Percentiles rank a stretch among this genome's conserved stretches.
These are phyloP conservation scores for Tetheella fluctuosa DNA, from an alignment of 2,888 invertebrate species.

Conservation along the genomic window DNA sequence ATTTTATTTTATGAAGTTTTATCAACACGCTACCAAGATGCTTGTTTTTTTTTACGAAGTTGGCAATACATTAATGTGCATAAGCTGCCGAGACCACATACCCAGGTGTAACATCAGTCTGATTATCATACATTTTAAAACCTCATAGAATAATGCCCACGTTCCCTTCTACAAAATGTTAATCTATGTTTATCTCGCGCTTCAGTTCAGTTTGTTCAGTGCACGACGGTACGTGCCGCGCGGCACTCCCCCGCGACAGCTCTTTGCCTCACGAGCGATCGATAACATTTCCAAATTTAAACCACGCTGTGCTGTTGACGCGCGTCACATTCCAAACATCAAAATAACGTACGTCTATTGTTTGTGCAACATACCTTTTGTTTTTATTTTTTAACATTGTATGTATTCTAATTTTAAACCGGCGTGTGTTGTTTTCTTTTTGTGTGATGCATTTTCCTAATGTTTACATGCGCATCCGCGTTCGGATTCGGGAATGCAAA, in stretches of 20 bases:
- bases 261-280: conserved; percentile 33
- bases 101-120: not conserved
- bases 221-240: conserved; percentile 66
- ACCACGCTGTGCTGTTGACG: conserved; percentile 33
- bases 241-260: conserved; percentile 52
- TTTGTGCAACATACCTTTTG: conserved; percentile 24
- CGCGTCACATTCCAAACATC: conserved; percentile 32
- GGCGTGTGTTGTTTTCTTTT: conserved; percentile 25
- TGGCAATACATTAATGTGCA: too few relatives aligned
- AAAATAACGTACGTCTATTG: conserved; percentile 59
- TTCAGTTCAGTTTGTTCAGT: conserved; percentile 53
- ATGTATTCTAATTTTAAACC: conserved; percentile 29
- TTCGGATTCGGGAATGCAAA: not conserved
- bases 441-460: conserved; percentile 6
- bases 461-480: not conserved
- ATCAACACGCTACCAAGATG: too few relatives aligned
- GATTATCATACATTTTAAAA: conserved; percentile 10
- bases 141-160: conserved; percentile 16
- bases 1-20: too few relatives aligned
- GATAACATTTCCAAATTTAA: conserved; percentile 28
- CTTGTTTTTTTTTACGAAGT: too few relatives aligned
- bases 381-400: conserved; percentile 24
- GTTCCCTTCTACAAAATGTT: conserved; percentile 35
- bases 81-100: too few relatives aligned
- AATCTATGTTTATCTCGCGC: conserved; percentile 44